phyloP scores from a whole-genome alignment of 2,797 vertebrate species.

The Nothura maculosa region DNA sequence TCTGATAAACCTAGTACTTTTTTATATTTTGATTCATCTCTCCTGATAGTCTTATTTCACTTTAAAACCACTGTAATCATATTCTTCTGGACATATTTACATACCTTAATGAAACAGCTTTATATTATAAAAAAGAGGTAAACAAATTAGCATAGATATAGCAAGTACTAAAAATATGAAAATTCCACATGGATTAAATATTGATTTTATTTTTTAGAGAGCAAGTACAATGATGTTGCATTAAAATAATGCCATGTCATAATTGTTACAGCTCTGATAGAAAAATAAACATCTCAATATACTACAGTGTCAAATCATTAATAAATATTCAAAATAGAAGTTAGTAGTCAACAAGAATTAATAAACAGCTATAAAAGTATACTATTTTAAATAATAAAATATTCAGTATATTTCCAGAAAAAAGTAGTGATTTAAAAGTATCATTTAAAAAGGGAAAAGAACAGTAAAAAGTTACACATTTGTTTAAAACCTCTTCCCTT shows the following conservation, averaged over 20 bases:
- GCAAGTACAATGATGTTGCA: conserved; percentile 77
- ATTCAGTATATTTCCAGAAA: conserved; percentile 65
- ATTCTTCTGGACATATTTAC: not conserved
- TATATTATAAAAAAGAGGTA: not conserved
- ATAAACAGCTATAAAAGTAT: conserved; percentile 75
- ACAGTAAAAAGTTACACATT: conserved; percentile 59
- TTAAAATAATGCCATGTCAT: conserved; percentile 82
- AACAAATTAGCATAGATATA: not conserved
- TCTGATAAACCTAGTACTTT: not conserved
- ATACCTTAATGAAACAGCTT: not conserved
- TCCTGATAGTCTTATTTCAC: not conserved
- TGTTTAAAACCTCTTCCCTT: conserved; percentile 66
- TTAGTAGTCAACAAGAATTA: conserved; percentile 85
- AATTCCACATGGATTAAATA: conserved; percentile 70
- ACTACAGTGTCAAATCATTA: conserved; percentile 85
- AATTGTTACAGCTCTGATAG: conserved; percentile 82
- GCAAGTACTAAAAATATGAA: conserved; percentile 69
- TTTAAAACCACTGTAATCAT: not conserved
- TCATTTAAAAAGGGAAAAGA: conserved; percentile 69
- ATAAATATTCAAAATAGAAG: conserved; percentile 84
- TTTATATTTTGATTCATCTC: not conserved
- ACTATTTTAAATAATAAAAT: conserved; percentile 73
- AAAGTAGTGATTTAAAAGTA: conserved; percentile 72
- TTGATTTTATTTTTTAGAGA: conserved; percentile 75
- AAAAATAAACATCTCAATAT: conserved; percentile 87